Evolutionary conservation across 2,888 invertebrate species (phyloP).

Genomic region (Tipula vernalis): DNA sequence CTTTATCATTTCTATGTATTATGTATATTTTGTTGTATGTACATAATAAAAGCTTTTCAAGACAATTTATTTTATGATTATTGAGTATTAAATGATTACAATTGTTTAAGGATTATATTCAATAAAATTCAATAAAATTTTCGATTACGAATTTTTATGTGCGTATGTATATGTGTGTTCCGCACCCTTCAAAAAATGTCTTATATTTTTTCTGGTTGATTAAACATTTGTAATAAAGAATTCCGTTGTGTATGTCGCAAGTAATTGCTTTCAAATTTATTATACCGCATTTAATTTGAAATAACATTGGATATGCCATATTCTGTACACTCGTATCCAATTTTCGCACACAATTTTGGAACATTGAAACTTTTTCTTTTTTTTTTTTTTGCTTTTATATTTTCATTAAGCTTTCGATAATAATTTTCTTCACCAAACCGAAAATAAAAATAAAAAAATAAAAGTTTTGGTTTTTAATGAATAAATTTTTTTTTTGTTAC

Average conservation of each 20-base stretch:
- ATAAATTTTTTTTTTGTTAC: background rate
- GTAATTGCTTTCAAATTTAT: background rate
- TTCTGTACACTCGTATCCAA: background rate
- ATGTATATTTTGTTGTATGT: background rate
- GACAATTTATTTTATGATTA: background rate
- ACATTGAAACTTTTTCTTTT: background rate
- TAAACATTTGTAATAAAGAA: background rate
- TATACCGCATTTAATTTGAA: background rate
- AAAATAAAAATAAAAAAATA: background rate
- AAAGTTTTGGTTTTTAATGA: background rate
- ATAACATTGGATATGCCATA: background rate
- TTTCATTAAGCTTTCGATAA: background rate
- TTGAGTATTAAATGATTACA: slow-evolving; percentile 4
- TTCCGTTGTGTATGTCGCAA: background rate
- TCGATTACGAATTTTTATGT: background rate
- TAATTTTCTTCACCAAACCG: background rate
- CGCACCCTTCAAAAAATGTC: background rate
- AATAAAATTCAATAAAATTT: background rate
- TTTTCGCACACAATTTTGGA: background rate
- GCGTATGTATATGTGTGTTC: background rate
- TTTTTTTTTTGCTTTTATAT: background rate
- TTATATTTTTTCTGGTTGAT: background rate
- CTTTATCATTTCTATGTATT: background rate
- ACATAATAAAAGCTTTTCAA: background rate
- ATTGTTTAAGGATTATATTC: background rate